phyloP scores from a whole-genome alignment of 2,888 invertebrate species.

The Chamaedrilus cognettii region DNA sequence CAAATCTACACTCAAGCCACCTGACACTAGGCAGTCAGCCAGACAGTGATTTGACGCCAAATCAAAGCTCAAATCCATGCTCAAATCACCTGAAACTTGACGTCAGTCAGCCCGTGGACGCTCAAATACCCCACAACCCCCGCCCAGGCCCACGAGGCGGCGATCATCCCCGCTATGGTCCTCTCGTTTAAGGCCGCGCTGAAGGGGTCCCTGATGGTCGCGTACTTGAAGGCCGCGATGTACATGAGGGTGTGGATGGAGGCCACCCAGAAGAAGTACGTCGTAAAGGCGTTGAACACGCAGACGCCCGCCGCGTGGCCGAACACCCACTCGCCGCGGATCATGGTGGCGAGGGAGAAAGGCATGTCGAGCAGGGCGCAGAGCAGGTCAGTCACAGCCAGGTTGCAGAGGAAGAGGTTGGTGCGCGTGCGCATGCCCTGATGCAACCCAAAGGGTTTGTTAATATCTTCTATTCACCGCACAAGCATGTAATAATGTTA shows the following conservation, averaged over 20 bases:
- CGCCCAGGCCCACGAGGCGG: conserved; percentile 60
- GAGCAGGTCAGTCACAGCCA: conserved; percentile 60
- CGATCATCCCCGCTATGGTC: conserved; percentile 57
- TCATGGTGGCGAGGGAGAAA: conserved; percentile 58
- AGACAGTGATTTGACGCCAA: no score
- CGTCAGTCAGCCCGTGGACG: no score
- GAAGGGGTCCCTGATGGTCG: conserved; percentile 58
- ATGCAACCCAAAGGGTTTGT: no score
- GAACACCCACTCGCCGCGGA: conserved; percentile 58
- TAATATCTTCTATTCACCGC: no score
- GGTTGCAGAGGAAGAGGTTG: conserved; percentile 60
- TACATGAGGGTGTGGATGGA: conserved; percentile 62
- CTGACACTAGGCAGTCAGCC: no score
- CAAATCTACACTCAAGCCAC: no score
- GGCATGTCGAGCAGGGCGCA: conserved; percentile 59
- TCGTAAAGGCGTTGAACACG: conserved; percentile 59
- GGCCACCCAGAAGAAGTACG: conserved; percentile 58
- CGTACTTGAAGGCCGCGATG: conserved; percentile 60
- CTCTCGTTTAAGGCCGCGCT: conserved; percentile 54
- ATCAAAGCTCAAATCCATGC: no score
- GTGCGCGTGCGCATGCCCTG: conserved; percentile 61
- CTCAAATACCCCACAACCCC: conserved; percentile 54
- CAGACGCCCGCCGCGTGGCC: conserved; percentile 47
- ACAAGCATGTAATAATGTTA: no score
- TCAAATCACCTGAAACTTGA: no score